These are phyloP conservation scores for Mixornis gularis DNA, from an alignment of 2,113 vertebrate species.

Conservation along the genomic window DNA sequence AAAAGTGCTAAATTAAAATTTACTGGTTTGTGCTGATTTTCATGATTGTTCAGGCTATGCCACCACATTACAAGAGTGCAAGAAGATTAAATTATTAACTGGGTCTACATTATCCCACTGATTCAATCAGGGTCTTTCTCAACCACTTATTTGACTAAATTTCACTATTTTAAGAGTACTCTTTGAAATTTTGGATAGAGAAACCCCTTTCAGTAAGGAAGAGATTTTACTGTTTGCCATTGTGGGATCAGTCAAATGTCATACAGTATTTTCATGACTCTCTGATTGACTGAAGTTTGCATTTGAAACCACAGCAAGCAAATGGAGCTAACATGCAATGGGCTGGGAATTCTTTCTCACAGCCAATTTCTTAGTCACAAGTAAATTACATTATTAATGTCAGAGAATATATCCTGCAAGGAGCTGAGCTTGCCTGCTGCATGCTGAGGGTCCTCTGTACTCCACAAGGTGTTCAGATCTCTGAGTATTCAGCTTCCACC, in stretches of 20 bases:
- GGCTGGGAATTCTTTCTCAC: neutral
- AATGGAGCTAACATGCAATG: neutral
- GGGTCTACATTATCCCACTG: neutral
- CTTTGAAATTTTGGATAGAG: neutral
- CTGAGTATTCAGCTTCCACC: neutral
- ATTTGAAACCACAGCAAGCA: neutral
- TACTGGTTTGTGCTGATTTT: neutral
- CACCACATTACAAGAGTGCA: neutral
- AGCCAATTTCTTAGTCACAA: neutral
- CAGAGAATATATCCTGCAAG: neutral
- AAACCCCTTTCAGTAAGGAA: neutral
- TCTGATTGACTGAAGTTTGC: neutral
- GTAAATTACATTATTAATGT: neutral
- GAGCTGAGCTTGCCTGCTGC: neutral
- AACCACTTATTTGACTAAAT: neutral
- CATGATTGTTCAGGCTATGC: neutral
- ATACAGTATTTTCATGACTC: neutral
- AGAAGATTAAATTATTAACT: neutral
- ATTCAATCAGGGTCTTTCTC: neutral
- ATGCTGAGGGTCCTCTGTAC: neutral
- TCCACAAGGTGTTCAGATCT: neutral
- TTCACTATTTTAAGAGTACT: neutral
- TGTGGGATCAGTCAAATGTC: neutral
- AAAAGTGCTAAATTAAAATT: neutral
- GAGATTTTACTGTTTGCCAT: neutral